Percentiles rank a stretch among this genome's conserved stretches.
These are phyloP conservation scores for Kuschelorhynchus macadamiae DNA, from an alignment of 2,888 invertebrate species.

Conservation along the genomic window DNA sequence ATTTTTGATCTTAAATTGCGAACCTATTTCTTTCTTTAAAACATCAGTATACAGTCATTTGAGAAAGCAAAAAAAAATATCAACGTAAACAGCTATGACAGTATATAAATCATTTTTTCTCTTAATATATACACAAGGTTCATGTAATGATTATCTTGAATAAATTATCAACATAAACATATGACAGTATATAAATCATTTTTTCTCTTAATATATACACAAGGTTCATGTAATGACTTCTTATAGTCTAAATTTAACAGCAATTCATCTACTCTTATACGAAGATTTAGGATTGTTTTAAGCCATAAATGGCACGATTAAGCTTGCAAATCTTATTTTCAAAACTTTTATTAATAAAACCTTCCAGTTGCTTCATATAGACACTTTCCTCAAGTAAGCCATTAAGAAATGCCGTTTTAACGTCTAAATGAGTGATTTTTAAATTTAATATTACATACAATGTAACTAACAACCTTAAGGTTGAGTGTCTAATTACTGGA, in stretches of 20 bases:
- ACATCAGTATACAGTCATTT: slow-evolving; percentile 33
- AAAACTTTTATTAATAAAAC: slow-evolving; percentile 28
- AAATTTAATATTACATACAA: slow-evolving; percentile 49
- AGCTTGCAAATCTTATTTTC: slow-evolving; percentile 41
- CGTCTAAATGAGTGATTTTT: slow-evolving; percentile 50
- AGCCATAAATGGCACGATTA: slow-evolving; percentile 52
- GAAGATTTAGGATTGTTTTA: slow-evolving; percentile 52
- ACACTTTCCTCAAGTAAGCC: slow-evolving; percentile 53
- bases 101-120: too few species aligned
- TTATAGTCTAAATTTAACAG: slow-evolving; percentile 41
- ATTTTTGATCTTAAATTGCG: slow-evolving; percentile 49
- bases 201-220: slow-evolving; percentile 48
- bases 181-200: too few species aligned
- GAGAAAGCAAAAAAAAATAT: slow-evolving; percentile 54
- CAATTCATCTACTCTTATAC: slow-evolving; percentile 45
- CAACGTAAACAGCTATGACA: slow-evolving; percentile 47
- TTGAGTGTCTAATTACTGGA: too few species aligned
- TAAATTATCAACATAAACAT: too few species aligned
- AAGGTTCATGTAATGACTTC: slow-evolving; percentile 50
- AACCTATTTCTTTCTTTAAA: slow-evolving; percentile 42
- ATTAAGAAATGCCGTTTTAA: slow-evolving; percentile 58
- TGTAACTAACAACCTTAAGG: slow-evolving; percentile 50
- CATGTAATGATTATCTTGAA: too few species aligned
- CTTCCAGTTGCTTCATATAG: slow-evolving; percentile 52
- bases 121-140: too few species aligned